A percentile compares a stretch with the other conserved stretches of the same genome.
These are phyloP conservation scores for Hyperoodon ampullatus DNA, from an alignment of 2,113 vertebrate species.

Conservation along the genomic window DNA sequence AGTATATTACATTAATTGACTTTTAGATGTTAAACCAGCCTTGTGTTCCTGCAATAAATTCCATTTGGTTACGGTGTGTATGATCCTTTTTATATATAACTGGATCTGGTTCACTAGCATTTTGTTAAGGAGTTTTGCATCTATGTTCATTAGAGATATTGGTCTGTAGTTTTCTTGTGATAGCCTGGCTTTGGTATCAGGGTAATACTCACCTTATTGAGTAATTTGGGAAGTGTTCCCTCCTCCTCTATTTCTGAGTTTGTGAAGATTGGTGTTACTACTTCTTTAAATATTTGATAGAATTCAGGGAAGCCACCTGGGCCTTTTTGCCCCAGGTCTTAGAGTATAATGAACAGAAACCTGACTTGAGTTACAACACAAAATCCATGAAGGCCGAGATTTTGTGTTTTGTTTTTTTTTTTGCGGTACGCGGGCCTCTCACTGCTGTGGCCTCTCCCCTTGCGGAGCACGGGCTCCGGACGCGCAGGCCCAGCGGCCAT, in stretches of 20 bases:
- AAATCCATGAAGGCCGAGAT: not conserved
- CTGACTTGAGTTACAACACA: not conserved
- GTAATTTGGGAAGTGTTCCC: not conserved
- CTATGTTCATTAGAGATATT: not conserved
- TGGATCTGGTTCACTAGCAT: not conserved
- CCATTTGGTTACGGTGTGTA: not conserved
- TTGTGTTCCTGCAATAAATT: not conserved
- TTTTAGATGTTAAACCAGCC: not conserved
- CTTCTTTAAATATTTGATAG: conserved; percentile 21
- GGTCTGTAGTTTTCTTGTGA: not conserved
- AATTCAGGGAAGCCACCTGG: not conserved
- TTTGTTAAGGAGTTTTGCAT: not conserved
- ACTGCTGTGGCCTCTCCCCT: too few species aligned
- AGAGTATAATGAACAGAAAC: not conserved
- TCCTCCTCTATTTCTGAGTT: not conserved
- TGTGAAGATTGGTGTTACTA: not conserved
- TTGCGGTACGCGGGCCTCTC: too few species aligned
- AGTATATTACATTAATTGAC: not conserved
- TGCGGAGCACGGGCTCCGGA: too few species aligned
- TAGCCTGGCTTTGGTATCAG: conserved; percentile 11
- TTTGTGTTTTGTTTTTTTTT: too few species aligned
- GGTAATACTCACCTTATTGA: not conserved
- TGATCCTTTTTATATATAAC: not conserved
- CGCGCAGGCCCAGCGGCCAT: too few species aligned
- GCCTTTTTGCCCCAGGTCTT: not conserved